Evolutionary conservation across 2,797 vertebrate species (phyloP).

Genomic region (Malurus splendens): DNA sequence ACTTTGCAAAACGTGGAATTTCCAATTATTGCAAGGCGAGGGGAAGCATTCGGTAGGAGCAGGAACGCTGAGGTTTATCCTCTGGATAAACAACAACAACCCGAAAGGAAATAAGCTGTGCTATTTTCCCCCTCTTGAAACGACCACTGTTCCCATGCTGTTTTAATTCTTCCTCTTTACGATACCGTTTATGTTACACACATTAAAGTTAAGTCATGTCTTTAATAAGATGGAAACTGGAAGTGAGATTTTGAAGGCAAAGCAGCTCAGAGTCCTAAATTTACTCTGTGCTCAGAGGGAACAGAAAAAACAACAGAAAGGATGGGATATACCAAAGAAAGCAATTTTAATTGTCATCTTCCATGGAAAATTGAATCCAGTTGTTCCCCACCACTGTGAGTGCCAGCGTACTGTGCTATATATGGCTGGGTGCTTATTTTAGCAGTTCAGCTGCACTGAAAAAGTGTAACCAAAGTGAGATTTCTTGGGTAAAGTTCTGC

Average conservation of each 20-base stretch:
- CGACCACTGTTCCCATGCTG: slow-evolving; percentile 55
- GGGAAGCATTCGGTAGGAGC: slow-evolving; percentile 21
- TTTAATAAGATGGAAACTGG: slow-evolving; percentile 76
- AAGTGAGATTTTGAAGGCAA: slow-evolving; percentile 71
- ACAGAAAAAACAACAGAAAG: slow-evolving; percentile 61
- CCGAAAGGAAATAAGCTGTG: slow-evolving; percentile 49
- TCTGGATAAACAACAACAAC: slow-evolving; percentile 55
- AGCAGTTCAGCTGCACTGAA: slow-evolving; percentile 45
- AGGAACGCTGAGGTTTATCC: slow-evolving; percentile 1
- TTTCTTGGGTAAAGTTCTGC: slow-evolving; percentile 24
- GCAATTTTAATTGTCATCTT: slow-evolving; percentile 70
- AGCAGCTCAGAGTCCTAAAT: slow-evolving; percentile 55
- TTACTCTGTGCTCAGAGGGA: slow-evolving; percentile 41
- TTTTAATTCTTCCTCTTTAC: slow-evolving; percentile 71
- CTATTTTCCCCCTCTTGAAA: slow-evolving; percentile 33
- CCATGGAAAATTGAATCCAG: slow-evolving; percentile 72
- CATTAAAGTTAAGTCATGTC: slow-evolving; percentile 76
- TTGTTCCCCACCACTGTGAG: slow-evolving; percentile 3
- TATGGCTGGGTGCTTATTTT: slow-evolving; percentile 57
- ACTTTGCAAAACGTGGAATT: slow-evolving; percentile 60
- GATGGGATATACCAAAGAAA: slow-evolving; percentile 69
- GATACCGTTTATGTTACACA: slow-evolving; percentile 72
- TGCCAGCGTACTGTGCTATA: slow-evolving; percentile 39
- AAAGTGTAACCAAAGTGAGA: slow-evolving; percentile 5
- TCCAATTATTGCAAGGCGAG: slow-evolving; percentile 51